A percentile compares a stretch with the other conserved stretches of the same genome.
phyloP scores from a whole-genome alignment of 1,140 invertebrate genomes.

The Apis florea region DNA sequence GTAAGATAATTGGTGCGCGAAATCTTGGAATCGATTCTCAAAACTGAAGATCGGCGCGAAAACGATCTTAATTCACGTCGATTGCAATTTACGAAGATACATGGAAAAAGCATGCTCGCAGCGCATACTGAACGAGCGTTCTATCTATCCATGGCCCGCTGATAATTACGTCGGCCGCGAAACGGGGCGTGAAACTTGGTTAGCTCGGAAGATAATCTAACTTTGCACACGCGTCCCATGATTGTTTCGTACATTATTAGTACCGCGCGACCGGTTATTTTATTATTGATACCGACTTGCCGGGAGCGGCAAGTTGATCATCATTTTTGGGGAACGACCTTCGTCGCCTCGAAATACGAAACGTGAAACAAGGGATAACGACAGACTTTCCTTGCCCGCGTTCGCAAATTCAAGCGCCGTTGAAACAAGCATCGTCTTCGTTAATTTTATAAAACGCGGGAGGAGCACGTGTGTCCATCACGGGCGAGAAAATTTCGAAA shows the following conservation, averaged over 20 bases:
- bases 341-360: conserved; percentile 7
- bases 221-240: conserved; percentile 51
- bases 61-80: too few species aligned
- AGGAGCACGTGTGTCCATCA: too few species aligned
- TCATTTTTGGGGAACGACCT: conserved; percentile 41
- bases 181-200: conserved; percentile 30
- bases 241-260: conserved; percentile 63
- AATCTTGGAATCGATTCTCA: too few species aligned
- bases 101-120: background rate
- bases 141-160: background rate
- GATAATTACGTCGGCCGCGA: conserved; percentile 13
- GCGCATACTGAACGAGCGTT: background rate
- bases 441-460: too few species aligned
- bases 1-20: too few species aligned
- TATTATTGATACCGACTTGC: conserved; percentile 43
- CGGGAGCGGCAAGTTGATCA: conserved; percentile 55
- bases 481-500: too few species aligned
- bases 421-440: too few species aligned
- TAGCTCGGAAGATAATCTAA: conserved; percentile 58
- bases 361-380: too few species aligned
- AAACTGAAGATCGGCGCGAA: too few species aligned
- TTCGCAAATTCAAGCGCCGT: too few species aligned
- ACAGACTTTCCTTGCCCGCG: too few species aligned
- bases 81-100: background rate
- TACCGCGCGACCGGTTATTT: conserved; percentile 38